Evolutionary conservation across 1,140 invertebrate species (phyloP).

Genomic region (Cydia fagiglandana): DNA sequence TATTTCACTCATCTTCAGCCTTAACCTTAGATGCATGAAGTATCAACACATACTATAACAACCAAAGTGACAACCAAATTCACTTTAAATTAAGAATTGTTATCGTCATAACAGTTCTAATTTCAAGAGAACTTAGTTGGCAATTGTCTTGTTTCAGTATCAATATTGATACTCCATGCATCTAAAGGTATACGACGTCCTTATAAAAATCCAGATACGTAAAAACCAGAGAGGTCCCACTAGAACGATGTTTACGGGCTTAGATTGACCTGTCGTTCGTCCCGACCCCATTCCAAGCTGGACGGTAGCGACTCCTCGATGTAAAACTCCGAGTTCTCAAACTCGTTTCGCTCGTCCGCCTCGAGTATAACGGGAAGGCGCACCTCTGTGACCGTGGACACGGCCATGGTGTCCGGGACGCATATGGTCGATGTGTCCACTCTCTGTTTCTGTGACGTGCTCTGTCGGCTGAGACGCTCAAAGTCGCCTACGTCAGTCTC

Average conservation of each 20-base stretch:
- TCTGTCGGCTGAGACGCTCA: conserved; percentile 85
- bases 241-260: conserved; percentile 5
- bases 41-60: too few species aligned
- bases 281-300: conserved; percentile 83
- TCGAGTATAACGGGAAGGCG: conserved; percentile 62
- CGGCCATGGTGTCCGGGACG: conserved; percentile 58
- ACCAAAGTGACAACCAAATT: too few species aligned
- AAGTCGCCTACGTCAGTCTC: conserved; percentile 92
- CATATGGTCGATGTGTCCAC: conserved; percentile 59
- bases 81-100: too few species aligned
- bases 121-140: too few species aligned
- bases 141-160: too few species aligned
- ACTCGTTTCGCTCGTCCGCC: conserved; percentile 77
- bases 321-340: conserved; percentile 90
- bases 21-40: too few species aligned
- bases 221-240: background rate
- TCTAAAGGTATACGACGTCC: too few species aligned
- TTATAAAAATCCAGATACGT: background rate
- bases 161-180: too few species aligned
- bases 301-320: conserved; percentile 90
- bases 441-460: conserved; percentile 73
- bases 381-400: conserved; percentile 69
- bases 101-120: too few species aligned
- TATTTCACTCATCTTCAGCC: background rate
- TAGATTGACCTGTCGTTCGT: conserved; percentile 67